These are phyloP conservation scores for Drosophila emarginata DNA, from an alignment of 2,888 invertebrate species.

Conservation along the genomic window DNA sequence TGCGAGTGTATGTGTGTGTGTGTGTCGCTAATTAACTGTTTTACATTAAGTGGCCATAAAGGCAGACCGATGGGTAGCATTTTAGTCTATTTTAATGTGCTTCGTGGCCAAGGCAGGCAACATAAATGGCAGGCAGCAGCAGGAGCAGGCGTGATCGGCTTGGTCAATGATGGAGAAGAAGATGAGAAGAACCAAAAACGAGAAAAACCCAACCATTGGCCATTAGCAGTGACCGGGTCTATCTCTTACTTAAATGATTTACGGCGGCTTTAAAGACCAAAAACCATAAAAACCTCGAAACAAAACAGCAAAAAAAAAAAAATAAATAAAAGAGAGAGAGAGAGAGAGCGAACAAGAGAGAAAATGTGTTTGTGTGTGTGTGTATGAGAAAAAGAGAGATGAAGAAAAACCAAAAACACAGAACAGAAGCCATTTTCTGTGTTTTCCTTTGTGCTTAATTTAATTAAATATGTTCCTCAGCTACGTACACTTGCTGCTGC, in stretches of 20 bases:
- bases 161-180: conserved; percentile 55
- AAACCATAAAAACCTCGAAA: conserved; percentile 52
- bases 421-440: conserved; percentile 44
- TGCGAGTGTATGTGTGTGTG: conserved; percentile 36
- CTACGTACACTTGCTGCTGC: conserved; percentile 1
- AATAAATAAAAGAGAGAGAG: not conserved
- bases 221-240: conserved; percentile 41
- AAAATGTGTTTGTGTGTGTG: not conserved
- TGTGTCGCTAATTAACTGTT: conserved; percentile 71
- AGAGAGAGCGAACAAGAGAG: not conserved
- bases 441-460: conserved; percentile 62
- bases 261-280: conserved; percentile 63
- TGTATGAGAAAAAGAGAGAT: not conserved
- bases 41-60: conserved; percentile 77
- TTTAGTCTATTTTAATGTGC: conserved; percentile 72
- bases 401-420: conserved; percentile 6
- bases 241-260: conserved; percentile 62
- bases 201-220: conserved; percentile 8
- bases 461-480: conserved; percentile 61
- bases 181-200: conserved; percentile 9
- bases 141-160: conserved; percentile 63
- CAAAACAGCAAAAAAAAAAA: conserved; percentile 14
- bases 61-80: conserved; percentile 48
- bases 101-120: conserved; percentile 41
- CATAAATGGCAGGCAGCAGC: conserved; percentile 31